These are phyloP conservation scores for Cryptus viduatorius DNA, from an alignment of 2,888 invertebrate genomes.

Conservation along the genomic window DNA sequence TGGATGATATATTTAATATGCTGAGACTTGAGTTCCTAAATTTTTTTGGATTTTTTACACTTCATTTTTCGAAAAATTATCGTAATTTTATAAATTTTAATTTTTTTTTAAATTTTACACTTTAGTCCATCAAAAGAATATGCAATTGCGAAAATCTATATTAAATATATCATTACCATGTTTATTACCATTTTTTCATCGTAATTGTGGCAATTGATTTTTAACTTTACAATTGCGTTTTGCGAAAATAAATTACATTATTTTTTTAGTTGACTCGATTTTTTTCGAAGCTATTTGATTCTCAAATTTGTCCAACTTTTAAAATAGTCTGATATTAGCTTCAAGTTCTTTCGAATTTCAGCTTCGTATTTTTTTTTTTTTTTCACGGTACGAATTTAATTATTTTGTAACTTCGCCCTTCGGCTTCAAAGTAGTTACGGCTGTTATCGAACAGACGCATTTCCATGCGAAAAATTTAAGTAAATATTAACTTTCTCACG, in stretches of 20 bases:
- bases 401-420: neutral
- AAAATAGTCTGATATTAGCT: neutral
- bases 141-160: too few species aligned
- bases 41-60: neutral
- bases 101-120: neutral
- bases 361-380: neutral
- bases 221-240: too few species aligned
- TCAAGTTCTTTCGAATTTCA: neutral
- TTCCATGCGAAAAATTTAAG: constrained; percentile 3
- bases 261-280: too few species aligned
- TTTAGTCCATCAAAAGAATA: neutral
- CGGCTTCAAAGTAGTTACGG: neutral
- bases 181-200: too few species aligned
- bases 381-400: neutral
- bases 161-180: too few species aligned
- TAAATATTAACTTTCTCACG: constrained; percentile 22
- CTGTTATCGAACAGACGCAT: neutral
- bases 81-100: neutral
- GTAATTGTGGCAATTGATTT: too few species aligned
- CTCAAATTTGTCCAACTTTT: too few species aligned
- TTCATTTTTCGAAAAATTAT: neutral
- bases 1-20: neutral
- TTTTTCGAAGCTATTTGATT: too few species aligned
- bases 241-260: too few species aligned
- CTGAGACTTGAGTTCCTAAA: neutral